Evolutionary conservation across 2,797 vertebrate species (phyloP).

Genomic region (Siniperca scherzeri): DNA sequence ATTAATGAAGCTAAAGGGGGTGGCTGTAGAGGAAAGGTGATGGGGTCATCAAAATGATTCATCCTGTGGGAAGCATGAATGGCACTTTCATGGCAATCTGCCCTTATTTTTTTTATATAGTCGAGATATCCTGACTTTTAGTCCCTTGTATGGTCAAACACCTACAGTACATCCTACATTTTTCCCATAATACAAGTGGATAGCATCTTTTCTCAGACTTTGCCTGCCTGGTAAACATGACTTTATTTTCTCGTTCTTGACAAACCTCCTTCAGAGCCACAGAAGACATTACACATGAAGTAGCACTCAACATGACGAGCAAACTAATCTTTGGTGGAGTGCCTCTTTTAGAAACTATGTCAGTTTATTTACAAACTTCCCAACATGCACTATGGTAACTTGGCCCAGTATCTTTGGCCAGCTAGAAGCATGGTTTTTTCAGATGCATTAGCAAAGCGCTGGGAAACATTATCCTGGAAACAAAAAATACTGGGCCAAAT

Average conservation of each 20-base stretch:
- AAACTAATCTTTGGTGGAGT: background rate
- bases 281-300: too few species aligned
- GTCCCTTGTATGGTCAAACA: background rate
- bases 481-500: constrained; percentile 9
- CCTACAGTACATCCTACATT: background rate
- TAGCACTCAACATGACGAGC: too few species aligned
- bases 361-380: background rate
- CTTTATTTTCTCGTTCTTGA: background rate
- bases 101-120: too few species aligned
- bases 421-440: background rate
- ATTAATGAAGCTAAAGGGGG: too few species aligned
- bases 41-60: too few species aligned
- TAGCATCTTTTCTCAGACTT: background rate
- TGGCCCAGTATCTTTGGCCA: background rate
- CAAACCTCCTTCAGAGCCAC: too few species aligned
- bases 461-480: constrained; percentile 30
- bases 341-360: background rate
- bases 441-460: constrained; percentile 10
- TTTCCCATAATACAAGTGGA: background rate
- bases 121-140: background rate
- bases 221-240: background rate
- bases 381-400: constrained; percentile 4
- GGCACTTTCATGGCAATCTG: too few species aligned
- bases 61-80: too few species aligned
- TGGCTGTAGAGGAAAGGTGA: too few species aligned